A percentile compares a stretch with the other conserved stretches of the same genome.
Conservation (phyloP, 2,888 invertebrate species). For the Plebejus anna region DNA sequence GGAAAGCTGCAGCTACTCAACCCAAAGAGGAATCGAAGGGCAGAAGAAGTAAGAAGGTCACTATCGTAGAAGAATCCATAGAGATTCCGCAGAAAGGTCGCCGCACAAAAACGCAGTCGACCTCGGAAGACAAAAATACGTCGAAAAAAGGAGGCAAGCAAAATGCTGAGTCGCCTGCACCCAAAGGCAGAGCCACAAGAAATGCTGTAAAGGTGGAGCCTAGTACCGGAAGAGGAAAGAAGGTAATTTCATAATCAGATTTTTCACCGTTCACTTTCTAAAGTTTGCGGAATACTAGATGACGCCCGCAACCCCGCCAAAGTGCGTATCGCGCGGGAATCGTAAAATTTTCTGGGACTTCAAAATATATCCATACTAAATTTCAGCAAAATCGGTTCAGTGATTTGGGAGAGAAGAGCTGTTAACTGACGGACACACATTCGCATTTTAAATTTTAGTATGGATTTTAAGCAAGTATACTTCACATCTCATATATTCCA, state of each 20-base stretch:
- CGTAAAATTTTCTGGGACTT: too few relatives aligned
- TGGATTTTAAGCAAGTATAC: too few relatives aligned
- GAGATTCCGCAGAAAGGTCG: slow-evolving; percentile 16
- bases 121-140: neutral
- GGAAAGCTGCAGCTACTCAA: neutral
- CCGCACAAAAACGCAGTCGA: slow-evolving; percentile 32
- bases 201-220: neutral
- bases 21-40: slow-evolving; percentile 21
- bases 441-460: too few relatives aligned
- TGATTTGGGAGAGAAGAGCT: too few relatives aligned
- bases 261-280: too few relatives aligned
- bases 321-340: too few relatives aligned
- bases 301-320: too few relatives aligned
- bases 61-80: neutral
- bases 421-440: too few relatives aligned
- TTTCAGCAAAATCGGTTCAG: too few relatives aligned
- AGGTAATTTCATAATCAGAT: neutral
- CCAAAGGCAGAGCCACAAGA: neutral
- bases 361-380: too few relatives aligned
- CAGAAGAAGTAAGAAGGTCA: neutral
- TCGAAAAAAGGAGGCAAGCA: neutral
- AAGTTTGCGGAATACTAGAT: too few relatives aligned
- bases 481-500: too few relatives aligned
- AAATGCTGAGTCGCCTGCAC: neutral
- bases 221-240: neutral